Evolutionary conservation across 1,140 invertebrate species (phyloP).

Genomic region (Penaeus vannamei): DNA sequence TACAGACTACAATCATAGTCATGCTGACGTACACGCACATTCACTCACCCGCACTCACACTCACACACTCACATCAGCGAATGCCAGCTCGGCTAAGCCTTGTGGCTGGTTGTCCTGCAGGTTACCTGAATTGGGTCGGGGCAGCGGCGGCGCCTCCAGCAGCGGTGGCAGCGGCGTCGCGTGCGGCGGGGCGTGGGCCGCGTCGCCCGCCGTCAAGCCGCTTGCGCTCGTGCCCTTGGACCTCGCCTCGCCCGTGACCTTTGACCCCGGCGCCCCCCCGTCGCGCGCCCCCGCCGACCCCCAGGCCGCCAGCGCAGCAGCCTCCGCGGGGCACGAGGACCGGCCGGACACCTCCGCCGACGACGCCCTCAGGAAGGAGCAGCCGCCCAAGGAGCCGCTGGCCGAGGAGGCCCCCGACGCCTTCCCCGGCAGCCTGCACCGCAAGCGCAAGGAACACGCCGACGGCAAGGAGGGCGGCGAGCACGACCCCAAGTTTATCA

Average conservation of each 20-base stretch:
- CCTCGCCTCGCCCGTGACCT: conserved; percentile 49
- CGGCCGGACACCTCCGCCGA: too few relatives aligned
- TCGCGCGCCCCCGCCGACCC: background rate
- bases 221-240: conserved; percentile 36
- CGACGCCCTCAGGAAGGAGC: too few relatives aligned
- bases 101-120: background rate
- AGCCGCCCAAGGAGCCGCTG: too few relatives aligned
- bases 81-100: too few relatives aligned
- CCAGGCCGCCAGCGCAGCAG: background rate
- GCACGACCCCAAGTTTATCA: conserved; percentile 58
- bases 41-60: conserved; percentile 17
- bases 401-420: background rate
- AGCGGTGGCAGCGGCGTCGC: conserved; percentile 1
- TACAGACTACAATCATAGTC: background rate
- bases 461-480: conserved; percentile 59
- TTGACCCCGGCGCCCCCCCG: conserved; percentile 44
- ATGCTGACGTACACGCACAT: conserved; percentile 20
- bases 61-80: background rate
- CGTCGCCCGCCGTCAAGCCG: background rate
- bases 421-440: conserved; percentile 31
- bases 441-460: conserved; percentile 57
- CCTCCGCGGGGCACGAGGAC: background rate
- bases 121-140: conserved; percentile 5
- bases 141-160: conserved; percentile 22
- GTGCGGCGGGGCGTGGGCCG: conserved; percentile 34